Evolutionary conservation across 2,113 vertebrate genomes (phyloP).

Genomic region (Takifugu flavidus): DNA sequence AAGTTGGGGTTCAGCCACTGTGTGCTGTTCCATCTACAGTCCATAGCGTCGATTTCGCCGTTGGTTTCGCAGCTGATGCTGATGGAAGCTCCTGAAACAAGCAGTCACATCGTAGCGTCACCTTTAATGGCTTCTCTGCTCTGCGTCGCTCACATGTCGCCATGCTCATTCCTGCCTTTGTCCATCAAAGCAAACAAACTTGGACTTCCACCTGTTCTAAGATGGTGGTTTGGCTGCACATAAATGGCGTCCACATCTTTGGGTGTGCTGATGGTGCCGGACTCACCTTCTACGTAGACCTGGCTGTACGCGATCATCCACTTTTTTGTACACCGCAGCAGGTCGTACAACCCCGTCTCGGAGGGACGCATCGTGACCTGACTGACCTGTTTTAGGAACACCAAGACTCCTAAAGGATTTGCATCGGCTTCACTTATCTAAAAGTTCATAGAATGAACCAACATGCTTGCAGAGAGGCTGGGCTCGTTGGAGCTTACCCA

Average conservation of each 20-base stretch:
- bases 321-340: slow-evolving; percentile 80
- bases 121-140: too few relatives aligned
- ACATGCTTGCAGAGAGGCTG: background rate
- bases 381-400: slow-evolving; percentile 48
- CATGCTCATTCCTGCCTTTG: slow-evolving; percentile 37
- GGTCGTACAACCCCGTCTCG: slow-evolving; percentile 75
- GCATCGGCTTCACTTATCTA: too few relatives aligned
- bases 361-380: slow-evolving; percentile 73
- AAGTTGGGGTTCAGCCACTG: slow-evolving; percentile 69
- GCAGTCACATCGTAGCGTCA: background rate
- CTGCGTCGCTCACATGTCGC: background rate
- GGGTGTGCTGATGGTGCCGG: background rate
- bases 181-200: slow-evolving; percentile 2
- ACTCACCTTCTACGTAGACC: slow-evolving; percentile 65
- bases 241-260: background rate
- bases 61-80: slow-evolving; percentile 86
- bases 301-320: slow-evolving; percentile 80
- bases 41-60: slow-evolving; percentile 82
- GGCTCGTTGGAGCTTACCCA: slow-evolving; percentile 55
- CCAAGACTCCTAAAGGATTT: background rate
- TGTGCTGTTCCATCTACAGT: slow-evolving; percentile 82
- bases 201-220: background rate
- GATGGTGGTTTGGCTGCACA: background rate
- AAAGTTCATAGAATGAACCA: background rate
- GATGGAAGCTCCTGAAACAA: slow-evolving; percentile 60